Evolutionary conservation across 2,797 vertebrate genomes (phyloP).

Genomic region (Heterohyrax brucei): DNA sequence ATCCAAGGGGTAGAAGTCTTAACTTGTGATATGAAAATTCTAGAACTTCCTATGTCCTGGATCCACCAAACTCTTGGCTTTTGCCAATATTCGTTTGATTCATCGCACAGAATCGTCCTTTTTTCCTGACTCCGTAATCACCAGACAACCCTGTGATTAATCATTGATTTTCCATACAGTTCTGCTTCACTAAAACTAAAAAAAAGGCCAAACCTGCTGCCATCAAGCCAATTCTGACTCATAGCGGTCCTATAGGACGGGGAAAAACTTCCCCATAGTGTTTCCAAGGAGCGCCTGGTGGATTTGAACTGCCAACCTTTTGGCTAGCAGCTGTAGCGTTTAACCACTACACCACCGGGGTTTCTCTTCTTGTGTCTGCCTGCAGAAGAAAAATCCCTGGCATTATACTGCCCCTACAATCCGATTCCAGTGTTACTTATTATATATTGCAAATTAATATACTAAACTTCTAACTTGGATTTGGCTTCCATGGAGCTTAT

Average conservation of each 20-base stretch:
- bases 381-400: background rate
- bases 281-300: no score
- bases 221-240: no score
- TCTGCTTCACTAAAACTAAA: background rate
- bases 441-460: conserved; percentile 49
- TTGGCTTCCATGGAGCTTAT: background rate
- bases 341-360: no score
- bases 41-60: background rate
- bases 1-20: background rate
- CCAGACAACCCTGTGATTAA: conserved; percentile 43
- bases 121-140: conserved; percentile 35
- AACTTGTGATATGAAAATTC: background rate
- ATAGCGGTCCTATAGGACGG: no score
- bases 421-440: background rate
- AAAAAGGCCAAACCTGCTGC: no score
- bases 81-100: background rate
- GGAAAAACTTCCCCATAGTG: no score
- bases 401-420: background rate
- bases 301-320: no score
- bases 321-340: no score
- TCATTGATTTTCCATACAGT: background rate
- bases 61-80: background rate
- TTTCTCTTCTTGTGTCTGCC: background rate
- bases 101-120: background rate
- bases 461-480: background rate